These are phyloP conservation scores for Seladonia tumulorum DNA, from an alignment of 2,888 invertebrate genomes.

Conservation along the genomic window DNA sequence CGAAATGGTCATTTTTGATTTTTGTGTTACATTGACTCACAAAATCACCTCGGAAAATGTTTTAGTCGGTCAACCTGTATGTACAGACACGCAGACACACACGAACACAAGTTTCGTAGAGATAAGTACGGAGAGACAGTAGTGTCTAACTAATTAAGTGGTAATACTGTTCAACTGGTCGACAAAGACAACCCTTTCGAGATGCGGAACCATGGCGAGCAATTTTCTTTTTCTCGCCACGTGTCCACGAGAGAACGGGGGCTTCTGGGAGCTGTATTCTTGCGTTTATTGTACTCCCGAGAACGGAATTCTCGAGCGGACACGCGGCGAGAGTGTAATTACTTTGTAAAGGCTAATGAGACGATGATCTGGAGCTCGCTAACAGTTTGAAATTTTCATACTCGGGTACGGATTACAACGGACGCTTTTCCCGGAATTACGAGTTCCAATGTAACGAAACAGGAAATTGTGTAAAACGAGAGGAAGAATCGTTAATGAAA, in stretches of 20 bases:
- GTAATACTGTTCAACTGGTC: conserved; percentile 42
- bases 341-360: background rate
- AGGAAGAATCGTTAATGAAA: background rate
- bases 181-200: conserved; percentile 56
- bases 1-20: background rate
- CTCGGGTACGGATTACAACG: background rate
- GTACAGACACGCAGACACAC: conserved; percentile 35
- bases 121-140: conserved; percentile 44
- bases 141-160: conserved; percentile 47
- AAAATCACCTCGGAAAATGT: background rate
- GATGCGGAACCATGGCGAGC: background rate
- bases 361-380: background rate
- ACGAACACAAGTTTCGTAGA: conserved; percentile 49
- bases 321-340: background rate
- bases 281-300: background rate
- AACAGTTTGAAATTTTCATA: background rate
- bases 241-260: background rate
- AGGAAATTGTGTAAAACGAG: background rate
- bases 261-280: background rate
- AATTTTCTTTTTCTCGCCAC: background rate
- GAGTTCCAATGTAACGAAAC: background rate
- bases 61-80: background rate
- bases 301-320: background rate
- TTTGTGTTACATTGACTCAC: background rate
- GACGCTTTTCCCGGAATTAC: background rate